Evolutionary conservation across 1,140 invertebrate genomes (phyloP), one percentile per base, ranked within the genome.

Genomic region (Lepidurus packardi): DNA sequence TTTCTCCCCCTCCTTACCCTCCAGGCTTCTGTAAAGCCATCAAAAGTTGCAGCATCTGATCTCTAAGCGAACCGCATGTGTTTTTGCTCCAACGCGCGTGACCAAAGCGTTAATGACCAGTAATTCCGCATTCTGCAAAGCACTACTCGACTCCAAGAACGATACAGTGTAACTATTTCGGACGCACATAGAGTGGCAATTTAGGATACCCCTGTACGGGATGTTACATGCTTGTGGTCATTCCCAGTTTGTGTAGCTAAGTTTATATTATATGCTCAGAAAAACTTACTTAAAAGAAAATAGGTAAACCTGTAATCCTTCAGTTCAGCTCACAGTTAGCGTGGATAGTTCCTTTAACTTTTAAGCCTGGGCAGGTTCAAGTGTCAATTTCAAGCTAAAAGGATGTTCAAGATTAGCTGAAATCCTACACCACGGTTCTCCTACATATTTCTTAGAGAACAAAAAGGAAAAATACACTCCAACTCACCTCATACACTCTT

Each of bases 51-150:
- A 65, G 53, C 53, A 65, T 65, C 53, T 65, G 53, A 65, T 65
- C 53, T 65, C 53, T n/a, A 21, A n/a, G 53, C 53, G 21, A 65
- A 65, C 53, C 53, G 21, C 21, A 65, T 65, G 53, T 65, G 53
- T 65, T 65, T 65, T 65, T 65, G 53, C 53, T 65, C 53, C 21
- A 65, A 21, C 53, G 53, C 53, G 53, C 53, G 53, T 65, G 53
- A 65, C 53, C 53, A 65, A 65, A 65, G 53, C 53, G 53, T 65
- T 65, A 65, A 65, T 65, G 53, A 65, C 53, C 53, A 65, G 53
- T 65, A 65, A 65, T 65, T 65, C 53, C 53, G 53, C 53, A 65
- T 65, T 65, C 53, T 65, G 53, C 53, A n/a, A 65, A 47, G 10
- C 45, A 47, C 45, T 16, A 47, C 16, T 47, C 45, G 10, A 47